Evolutionary conservation across 2,113 vertebrate genomes (phyloP), one percentile per base, ranked within the genome.

Genomic region (Hyperoodon ampullatus): DNA sequence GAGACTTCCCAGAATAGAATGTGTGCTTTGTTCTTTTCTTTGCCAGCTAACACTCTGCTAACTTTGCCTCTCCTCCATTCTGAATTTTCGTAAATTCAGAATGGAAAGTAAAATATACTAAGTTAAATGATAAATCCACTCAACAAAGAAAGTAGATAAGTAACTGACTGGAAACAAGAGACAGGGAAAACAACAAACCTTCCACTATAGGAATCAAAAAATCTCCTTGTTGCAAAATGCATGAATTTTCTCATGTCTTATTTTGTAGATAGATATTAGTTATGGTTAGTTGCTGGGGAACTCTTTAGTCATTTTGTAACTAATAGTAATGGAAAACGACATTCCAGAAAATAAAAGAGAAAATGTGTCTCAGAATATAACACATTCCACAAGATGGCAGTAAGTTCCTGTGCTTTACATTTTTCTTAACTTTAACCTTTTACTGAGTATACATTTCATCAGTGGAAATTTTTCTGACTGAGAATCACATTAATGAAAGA

Each of bases 341-440:
- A 75, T 88, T 42, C 26, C 11, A 60, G 44, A 61, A 83, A 84
- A 74, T 93, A 58, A n/a, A 70, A 10, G 26, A 30, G 26, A 82
- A 66, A 88, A 91, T 8, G 4, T 35, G 35, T 84, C 91, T 93
- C 60, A 92, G 26, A 42, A 50, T 72, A 19, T 65, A 78, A 28
- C 61, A 89, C 0, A 0, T 44, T 97, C 98, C 98, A 98, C 98
- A 95, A 98, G 98, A 98, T 99, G 98, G 98, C 98, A 98, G 88
- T 98, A 98, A 97, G 3, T 12, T 50, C 98, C 98, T 95, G 94
- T 97, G 70, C 90, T 98, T 98, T 28, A 0, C 72, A 95, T 70
- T 96, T 11, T 94, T 93, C 9, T 2, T 94, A 5, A 23, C 90
- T 78, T 90, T 68, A 93, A 95, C 93, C 95, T 98, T 97, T 96